Percentiles rank a stretch among this genome's conserved stretches.
phyloP scores from a whole-genome alignment of 1,140 invertebrate genomes.

The Lucilia sericata region DNA sequence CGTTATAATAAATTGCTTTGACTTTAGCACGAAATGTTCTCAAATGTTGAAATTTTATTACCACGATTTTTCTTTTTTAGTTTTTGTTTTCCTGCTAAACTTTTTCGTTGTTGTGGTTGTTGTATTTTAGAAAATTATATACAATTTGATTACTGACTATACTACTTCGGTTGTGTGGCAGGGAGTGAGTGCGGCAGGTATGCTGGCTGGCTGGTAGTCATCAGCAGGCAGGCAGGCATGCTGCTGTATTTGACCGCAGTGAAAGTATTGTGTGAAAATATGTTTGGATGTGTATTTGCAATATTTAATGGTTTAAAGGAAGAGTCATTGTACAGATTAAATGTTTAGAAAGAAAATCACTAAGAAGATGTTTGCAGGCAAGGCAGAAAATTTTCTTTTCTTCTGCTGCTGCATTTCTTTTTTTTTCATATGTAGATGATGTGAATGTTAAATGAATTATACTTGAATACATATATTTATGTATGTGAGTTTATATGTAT shows the following conservation, averaged over 20 bases:
- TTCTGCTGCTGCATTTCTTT: not conserved
- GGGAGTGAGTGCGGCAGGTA: too few relatives aligned
- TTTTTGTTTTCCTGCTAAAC: slow-evolving; percentile 1
- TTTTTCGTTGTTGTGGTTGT: not conserved
- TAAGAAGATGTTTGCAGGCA: not conserved
- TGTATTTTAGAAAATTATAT: not conserved
- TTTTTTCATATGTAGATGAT: slow-evolving; percentile 14
- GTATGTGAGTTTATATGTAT: not conserved
- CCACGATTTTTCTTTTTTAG: slow-evolving; percentile 2
- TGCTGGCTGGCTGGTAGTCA: too few relatives aligned
- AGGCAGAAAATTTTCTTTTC: not conserved
- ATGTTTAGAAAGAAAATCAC: slow-evolving; percentile 2
- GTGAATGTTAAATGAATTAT: slow-evolving; percentile 6
- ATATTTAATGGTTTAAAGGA: slow-evolving; percentile 21
- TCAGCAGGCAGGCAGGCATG: not conserved
- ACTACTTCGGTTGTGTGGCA: not conserved
- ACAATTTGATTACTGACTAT: slow-evolving; percentile 22
- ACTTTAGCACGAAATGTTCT: slow-evolving; percentile 22
- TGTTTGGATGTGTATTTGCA: not conserved
- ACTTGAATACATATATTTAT: not conserved
- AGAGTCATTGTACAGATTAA: slow-evolving; percentile 27
- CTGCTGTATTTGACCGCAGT: slow-evolving; percentile 23
- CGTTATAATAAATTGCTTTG: slow-evolving; percentile 25
- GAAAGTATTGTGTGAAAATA: slow-evolving; percentile 4
- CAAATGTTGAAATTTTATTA: slow-evolving; percentile 17